Evolutionary conservation across 2,113 vertebrate species (phyloP).

Genomic region (Okapia johnstoni): DNA sequence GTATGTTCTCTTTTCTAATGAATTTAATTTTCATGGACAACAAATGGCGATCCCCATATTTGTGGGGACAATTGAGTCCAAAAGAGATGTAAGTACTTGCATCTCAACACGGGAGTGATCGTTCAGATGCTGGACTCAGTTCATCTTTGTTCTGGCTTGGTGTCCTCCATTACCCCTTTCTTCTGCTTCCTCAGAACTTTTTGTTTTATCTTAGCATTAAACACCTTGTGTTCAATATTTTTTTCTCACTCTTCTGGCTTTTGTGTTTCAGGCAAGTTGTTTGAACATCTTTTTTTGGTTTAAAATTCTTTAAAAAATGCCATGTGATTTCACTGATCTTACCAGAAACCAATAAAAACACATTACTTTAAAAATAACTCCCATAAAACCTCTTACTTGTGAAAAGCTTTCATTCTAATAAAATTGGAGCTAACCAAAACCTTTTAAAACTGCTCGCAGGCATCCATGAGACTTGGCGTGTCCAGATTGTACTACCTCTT

Average conservation of each 20-base stretch:
- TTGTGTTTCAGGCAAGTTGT: constrained; percentile 64
- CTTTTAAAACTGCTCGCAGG: constrained; percentile 69
- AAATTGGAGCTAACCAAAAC: constrained; percentile 76
- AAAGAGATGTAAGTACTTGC: background rate
- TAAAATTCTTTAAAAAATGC: constrained; percentile 72
- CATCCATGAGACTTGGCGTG: constrained; percentile 59
- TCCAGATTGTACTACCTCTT: constrained; percentile 34
- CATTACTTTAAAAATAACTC: constrained; percentile 78
- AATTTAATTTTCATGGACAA: background rate
- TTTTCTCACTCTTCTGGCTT: constrained; percentile 52
- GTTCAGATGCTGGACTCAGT: accelerated
- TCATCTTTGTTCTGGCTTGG: background rate
- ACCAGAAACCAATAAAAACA: constrained; percentile 79
- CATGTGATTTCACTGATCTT: constrained; percentile 78
- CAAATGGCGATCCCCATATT: background rate
- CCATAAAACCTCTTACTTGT: constrained; percentile 76
- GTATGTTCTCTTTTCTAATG: background rate
- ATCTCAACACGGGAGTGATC: accelerated
- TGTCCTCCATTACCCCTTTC: background rate
- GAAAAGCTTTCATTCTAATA: constrained; percentile 77
- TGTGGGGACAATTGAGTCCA: background rate
- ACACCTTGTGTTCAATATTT: constrained; percentile 28
- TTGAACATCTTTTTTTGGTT: constrained; percentile 75
- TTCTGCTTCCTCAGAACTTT: background rate
- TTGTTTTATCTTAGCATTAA: constrained; percentile 6